These are phyloP conservation scores for Bombus soroeensis DNA, from an alignment of 1,140 invertebrate genomes.

Conservation along the genomic window DNA sequence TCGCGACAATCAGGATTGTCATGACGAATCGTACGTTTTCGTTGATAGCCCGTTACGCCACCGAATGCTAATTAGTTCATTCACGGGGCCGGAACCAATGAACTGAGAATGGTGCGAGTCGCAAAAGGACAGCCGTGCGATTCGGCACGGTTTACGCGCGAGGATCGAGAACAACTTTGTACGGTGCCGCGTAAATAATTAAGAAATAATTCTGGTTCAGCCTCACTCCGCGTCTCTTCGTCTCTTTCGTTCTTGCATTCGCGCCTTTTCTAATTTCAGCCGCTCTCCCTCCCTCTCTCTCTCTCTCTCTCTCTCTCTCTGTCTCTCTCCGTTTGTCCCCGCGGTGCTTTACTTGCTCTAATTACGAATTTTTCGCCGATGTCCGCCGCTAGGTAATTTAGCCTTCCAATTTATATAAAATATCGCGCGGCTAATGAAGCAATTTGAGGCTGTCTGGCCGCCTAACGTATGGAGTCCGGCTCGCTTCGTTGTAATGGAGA, in stretches of 20 bases:
- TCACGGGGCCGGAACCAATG: slow-evolving; percentile 49
- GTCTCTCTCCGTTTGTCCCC: slow-evolving; percentile 8
- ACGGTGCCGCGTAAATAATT: slow-evolving; percentile 71
- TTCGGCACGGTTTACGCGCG: slow-evolving; percentile 58
- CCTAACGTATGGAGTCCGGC: slow-evolving; percentile 79
- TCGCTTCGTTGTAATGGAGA: slow-evolving; percentile 73
- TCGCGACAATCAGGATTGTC: slow-evolving; percentile 1
- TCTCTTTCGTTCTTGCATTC: slow-evolving; percentile 6
- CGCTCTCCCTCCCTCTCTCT: not conserved
- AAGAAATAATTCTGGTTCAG: slow-evolving; percentile 59
- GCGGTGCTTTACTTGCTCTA: slow-evolving; percentile 72
- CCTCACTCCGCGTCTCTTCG: not conserved
- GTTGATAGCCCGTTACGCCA: slow-evolving; percentile 47
- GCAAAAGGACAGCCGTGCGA: slow-evolving; percentile 57
- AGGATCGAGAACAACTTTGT: slow-evolving; percentile 53
- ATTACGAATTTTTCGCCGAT: slow-evolving; percentile 79
- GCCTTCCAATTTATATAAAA: slow-evolving; percentile 82
- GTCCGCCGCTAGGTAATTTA: slow-evolving; percentile 76
- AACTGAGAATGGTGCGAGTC: slow-evolving; percentile 15
- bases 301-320: too few relatives aligned
- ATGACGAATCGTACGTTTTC: slow-evolving; percentile 39
- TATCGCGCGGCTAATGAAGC: slow-evolving; percentile 82
- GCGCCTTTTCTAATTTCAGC: slow-evolving; percentile 10
- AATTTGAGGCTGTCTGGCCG: slow-evolving; percentile 81
- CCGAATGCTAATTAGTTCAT: slow-evolving; percentile 69